These are phyloP conservation scores for Pelagia noctiluca DNA, from an alignment of 30 jellyfish, hydroid and myxozoan species.

Conservation along the genomic window DNA sequence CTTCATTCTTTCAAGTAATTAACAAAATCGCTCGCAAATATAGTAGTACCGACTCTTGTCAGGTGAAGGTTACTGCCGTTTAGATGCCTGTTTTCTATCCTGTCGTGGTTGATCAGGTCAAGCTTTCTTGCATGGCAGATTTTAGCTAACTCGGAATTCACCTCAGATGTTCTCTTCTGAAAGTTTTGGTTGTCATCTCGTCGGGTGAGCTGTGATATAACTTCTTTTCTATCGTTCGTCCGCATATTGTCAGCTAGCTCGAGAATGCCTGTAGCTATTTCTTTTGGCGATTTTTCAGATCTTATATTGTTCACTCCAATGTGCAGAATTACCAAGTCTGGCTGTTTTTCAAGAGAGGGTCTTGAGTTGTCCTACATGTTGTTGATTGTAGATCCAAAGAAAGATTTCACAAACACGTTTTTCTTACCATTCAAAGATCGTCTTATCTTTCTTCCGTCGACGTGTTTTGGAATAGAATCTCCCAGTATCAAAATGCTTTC, in stretches of 20 bases:
- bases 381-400: conserved; percentile 52
- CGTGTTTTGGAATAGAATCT: conserved; percentile 45
- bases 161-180: conserved; percentile 24
- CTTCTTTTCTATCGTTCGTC: conserved; percentile 35
- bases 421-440: conserved; percentile 47
- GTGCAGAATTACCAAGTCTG: conserved; percentile 48
- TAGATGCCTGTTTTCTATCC: conserved; percentile 35
- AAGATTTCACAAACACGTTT: conserved; percentile 41
- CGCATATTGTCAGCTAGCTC: conserved; percentile 29
- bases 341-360: conserved; percentile 33
- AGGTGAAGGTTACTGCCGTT: conserved; percentile 71
- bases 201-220: conserved; percentile 28
- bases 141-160: conserved; percentile 26
- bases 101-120: conserved; percentile 40
- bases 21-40: conserved; percentile 34
- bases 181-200: conserved; percentile 11
- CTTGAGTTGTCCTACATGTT: conserved; percentile 46
- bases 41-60: conserved; percentile 59
- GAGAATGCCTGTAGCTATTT: conserved; percentile 23
- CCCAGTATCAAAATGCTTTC: conserved; percentile 21
- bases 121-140: conserved; percentile 38
- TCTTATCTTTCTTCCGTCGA: conserved; percentile 40
- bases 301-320: conserved; percentile 46
- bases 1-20: conserved; percentile 46
- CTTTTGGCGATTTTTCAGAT: conserved; percentile 35